phyloP scores from a whole-genome alignment of 2,888 invertebrate species.

The Spilarctia lutea region DNA sequence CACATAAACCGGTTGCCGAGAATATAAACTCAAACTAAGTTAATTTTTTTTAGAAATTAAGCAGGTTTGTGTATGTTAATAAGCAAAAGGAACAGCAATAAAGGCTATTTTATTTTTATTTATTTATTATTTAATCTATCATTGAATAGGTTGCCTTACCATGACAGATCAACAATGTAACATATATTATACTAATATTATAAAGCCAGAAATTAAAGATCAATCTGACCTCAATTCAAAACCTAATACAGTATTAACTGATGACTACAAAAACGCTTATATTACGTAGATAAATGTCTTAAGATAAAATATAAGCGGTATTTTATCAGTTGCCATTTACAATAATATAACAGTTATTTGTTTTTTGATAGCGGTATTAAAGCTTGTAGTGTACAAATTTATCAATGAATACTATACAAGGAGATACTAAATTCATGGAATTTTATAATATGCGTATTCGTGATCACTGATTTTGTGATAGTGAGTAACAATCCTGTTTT shows the following conservation, averaged over 20 bases:
- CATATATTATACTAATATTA: too few species aligned
- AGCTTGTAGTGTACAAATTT: neutral
- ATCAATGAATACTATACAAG: neutral
- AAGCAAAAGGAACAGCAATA: too few species aligned
- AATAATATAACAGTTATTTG: neutral
- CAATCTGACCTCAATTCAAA: neutral
- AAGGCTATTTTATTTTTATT: too few species aligned
- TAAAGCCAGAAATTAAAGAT: neutral
- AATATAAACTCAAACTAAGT: too few species aligned
- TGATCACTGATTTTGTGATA: neutral
- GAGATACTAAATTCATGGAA: neutral
- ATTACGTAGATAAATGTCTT: neutral
- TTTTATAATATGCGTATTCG: neutral
- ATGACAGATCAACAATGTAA: too few species aligned
- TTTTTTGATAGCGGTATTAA: neutral
- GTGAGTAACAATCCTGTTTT: neutral
- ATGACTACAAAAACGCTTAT: neutral
- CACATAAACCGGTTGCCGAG: too few species aligned
- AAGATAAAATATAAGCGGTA: neutral
- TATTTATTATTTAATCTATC: too few species aligned
- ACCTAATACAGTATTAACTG: neutral
- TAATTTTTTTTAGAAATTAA: too few species aligned
- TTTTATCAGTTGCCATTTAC: neutral
- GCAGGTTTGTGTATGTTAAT: too few species aligned
- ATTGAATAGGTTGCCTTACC: too few species aligned